Percentiles rank a stretch among this genome's conserved stretches.
Conservation (phyloP, 2,797 vertebrate genomes). For the Xyrichtys novacula region DNA sequence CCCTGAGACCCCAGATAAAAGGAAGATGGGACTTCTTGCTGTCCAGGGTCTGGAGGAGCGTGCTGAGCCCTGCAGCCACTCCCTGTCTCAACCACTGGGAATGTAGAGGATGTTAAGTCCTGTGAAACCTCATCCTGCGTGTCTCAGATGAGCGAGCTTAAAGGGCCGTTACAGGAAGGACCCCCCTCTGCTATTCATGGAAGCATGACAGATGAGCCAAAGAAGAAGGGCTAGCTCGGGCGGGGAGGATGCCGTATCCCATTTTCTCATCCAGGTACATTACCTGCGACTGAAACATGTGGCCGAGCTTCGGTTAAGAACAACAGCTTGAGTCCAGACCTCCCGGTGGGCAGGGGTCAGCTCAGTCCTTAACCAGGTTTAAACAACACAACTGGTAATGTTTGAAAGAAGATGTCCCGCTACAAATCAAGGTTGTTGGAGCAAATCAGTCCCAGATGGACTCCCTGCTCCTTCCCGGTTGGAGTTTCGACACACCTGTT, state of each 20-base stretch:
- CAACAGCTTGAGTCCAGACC: conserved; percentile 50
- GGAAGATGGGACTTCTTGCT: conserved; percentile 35
- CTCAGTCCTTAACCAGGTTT: conserved; percentile 37
- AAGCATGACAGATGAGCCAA: conserved; percentile 57
- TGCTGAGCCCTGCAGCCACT: conserved; percentile 51
- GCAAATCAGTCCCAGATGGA: conserved; percentile 70
- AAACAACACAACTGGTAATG: conserved; percentile 44
- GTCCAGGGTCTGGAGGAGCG: conserved; percentile 54
- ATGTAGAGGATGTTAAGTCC: conserved; percentile 64
- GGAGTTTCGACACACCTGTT: conserved; percentile 60
- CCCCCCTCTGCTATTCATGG: conserved; percentile 68
- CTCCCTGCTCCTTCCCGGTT: conserved; percentile 28
- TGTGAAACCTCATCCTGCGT: conserved; percentile 72
- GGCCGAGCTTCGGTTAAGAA: conserved; percentile 22
- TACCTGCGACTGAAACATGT: conserved; percentile 28
- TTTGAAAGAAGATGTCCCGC: conserved; percentile 45
- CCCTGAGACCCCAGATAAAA: conserved; percentile 60
- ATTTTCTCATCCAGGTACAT: conserved; percentile 38
- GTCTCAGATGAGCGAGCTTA: conserved; percentile 59
- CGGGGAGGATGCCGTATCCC: conserved; percentile 26
- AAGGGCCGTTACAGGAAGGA: conserved; percentile 66
- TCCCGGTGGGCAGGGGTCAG: conserved; percentile 46
- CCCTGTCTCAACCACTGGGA: conserved; percentile 57
- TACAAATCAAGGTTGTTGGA: conserved; percentile 60
- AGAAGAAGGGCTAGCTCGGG: conserved; percentile 41